These are phyloP conservation scores for Boulengeromyrus knoepffleri DNA, from an alignment of 2,113 vertebrate species.

Conservation along the genomic window DNA sequence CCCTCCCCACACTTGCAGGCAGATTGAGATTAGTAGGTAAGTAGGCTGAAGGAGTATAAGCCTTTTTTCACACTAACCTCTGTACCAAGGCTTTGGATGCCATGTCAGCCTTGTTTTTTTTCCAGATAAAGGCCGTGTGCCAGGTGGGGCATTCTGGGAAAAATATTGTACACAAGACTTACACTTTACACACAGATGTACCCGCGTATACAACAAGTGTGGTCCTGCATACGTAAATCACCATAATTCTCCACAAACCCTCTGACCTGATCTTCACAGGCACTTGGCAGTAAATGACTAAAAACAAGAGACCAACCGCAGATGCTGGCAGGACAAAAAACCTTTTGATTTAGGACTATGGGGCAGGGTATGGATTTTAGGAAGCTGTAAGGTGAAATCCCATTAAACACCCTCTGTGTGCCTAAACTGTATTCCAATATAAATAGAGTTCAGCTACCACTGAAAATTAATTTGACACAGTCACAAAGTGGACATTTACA, in stretches of 20 bases:
- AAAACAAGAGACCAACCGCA: background rate
- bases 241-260: background rate
- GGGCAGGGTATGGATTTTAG: background rate
- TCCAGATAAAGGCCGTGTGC: background rate
- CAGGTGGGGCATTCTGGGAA: background rate
- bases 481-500: slow-evolving; percentile 2
- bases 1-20: background rate
- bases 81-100: background rate
- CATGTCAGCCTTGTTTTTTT: background rate
- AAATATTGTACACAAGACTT: background rate
- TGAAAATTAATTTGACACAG: slow-evolving; percentile 3
- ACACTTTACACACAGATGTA: background rate
- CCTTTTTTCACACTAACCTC: background rate
- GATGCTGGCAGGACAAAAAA: background rate
- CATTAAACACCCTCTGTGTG: background rate
- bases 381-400: background rate
- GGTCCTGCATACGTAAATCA: background rate
- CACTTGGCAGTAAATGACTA: background rate
- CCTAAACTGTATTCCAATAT: background rate
- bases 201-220: background rate
- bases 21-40: background rate
- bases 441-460: background rate
- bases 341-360: background rate
- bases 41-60: background rate
- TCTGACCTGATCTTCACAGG: background rate